These are phyloP conservation scores for Torymus aiolomorphi DNA, from an alignment of 2,888 invertebrate genomes.

Conservation along the genomic window DNA sequence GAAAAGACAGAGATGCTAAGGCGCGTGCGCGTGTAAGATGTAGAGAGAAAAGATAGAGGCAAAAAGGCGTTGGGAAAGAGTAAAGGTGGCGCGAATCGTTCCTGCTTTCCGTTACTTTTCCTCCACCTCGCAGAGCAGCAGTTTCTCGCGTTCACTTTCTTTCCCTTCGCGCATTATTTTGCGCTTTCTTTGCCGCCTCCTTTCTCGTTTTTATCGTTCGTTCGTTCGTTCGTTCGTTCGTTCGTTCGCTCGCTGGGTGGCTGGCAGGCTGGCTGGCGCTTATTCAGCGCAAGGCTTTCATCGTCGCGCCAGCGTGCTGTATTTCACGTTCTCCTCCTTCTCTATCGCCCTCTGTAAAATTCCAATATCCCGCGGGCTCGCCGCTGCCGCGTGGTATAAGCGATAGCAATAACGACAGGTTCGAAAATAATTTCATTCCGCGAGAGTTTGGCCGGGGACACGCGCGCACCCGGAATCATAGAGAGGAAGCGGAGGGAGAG, in stretches of 20 bases:
- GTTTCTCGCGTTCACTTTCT: constrained; percentile 3
- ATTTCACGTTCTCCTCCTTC: constrained; percentile 28
- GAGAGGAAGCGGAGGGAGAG: constrained; percentile 30
- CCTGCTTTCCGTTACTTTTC: constrained; percentile 28
- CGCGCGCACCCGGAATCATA: neutral
- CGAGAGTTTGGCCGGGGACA: constrained; percentile 38
- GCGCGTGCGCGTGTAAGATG: neutral
- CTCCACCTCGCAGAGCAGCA: neutral
- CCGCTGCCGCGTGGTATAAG: constrained; percentile 39
- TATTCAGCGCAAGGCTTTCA: constrained; percentile 7
- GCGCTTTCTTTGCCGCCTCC: neutral
- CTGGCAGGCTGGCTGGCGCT: no score
- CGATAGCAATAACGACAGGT: constrained; percentile 63
- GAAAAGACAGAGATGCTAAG: neutral
- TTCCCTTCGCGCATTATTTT: constrained; percentile 1
- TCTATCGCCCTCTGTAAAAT: constrained; percentile 46
- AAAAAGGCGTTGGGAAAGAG: neutral
- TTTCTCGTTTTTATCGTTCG: neutral
- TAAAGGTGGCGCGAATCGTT: constrained; percentile 14
- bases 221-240: neutral
- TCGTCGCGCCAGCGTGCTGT: constrained; percentile 4
- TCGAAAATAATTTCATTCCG: constrained; percentile 65
- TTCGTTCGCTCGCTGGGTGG: neutral
- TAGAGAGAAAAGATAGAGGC: neutral
- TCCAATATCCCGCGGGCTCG: constrained; percentile 56